Base-by-base conservation (phyloP, 1,140 invertebrate species). In the Drosophila nigromelanica region DNA sequence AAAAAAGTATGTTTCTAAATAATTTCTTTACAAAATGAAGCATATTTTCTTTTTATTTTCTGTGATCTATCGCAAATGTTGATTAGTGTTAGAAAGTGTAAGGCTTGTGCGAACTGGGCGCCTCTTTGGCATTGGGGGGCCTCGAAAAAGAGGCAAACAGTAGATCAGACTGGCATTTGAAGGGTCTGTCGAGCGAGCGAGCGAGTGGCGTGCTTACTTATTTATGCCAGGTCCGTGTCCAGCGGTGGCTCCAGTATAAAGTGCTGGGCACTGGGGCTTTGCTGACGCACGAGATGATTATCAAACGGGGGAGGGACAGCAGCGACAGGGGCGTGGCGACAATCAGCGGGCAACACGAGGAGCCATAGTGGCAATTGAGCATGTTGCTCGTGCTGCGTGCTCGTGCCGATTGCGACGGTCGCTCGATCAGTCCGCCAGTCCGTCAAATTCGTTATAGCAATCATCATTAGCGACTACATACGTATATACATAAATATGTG, bases 221-320 rank as follows among this genome's bases (percentile, higher is more conserved):
- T 15, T 33, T 39, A 10, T 15, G 40, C 37, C 42, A 14, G 30
- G 62, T 33, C 52, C 43, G 33, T 52, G 52, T 51, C 48, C 51
- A 27, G 45, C 40, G 47, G 47, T 27, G 40, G 69, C 70, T 70
- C 35, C 52, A 66, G 82, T 86, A 67, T 67, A 87, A 70, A 73
- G 82, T 70, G 64, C 67, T 71, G 67, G 45, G 39, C 35, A 43
- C 4, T 58, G 60, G 56, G 43, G 55, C 78, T 72, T 55, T 89
- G 83, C 83, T 87, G 83, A 87, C 83, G 83, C 83, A 87, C 83
- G 83, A 89, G 83, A 87, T 87, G 83, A 87, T 87, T 87, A 87
- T 87, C 83, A 76, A 51, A 45, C 48, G 66, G 43, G 37, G 10
- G 27, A 27, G 21, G 33, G 10, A 45, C 50, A 62, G 35, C 24